A percentile compares a stretch with the other conserved stretches of the same genome.
These are phyloP conservation scores for Drosophila dives DNA, from an alignment of 2,888 invertebrate genomes.

Conservation along the genomic window DNA sequence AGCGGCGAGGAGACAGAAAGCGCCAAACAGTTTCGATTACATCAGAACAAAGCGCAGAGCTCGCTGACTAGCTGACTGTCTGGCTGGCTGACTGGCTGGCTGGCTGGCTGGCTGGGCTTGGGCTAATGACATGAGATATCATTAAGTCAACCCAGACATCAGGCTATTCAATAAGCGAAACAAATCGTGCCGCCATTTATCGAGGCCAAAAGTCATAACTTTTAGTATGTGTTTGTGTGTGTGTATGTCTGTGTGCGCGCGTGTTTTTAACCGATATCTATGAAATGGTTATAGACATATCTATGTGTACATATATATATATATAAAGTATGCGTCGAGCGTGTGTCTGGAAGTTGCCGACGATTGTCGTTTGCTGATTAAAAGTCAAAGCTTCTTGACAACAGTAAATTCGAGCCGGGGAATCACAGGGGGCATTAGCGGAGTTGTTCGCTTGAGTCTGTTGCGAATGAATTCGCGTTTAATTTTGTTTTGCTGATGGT, in stretches of 20 bases:
- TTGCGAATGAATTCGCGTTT: constrained; percentile 42
- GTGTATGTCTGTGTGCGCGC: not conserved
- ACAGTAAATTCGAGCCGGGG: constrained; percentile 34
- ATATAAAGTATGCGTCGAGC: not conserved
- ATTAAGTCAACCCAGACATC: constrained; percentile 51
- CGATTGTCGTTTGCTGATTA: constrained; percentile 56
- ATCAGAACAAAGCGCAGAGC: constrained; percentile 47
- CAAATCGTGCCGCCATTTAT: constrained; percentile 40
- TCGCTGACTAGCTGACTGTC: constrained; percentile 1
- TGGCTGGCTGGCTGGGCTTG: constrained; percentile 6
- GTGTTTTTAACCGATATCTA: constrained; percentile 21
- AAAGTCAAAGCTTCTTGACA: constrained; percentile 54
- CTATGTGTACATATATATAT: not conserved
- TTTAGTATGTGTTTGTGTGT: not conserved
- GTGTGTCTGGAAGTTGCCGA: constrained; percentile 43
- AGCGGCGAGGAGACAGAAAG: not conserved
- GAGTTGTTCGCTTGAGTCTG: constrained; percentile 12
- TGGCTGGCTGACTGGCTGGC: not conserved
- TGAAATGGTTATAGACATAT: constrained; percentile 25
- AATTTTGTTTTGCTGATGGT: constrained; percentile 44
- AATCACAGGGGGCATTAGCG: constrained; percentile 2
- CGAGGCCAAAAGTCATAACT: constrained; percentile 40
- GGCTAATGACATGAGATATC: constrained; percentile 62
- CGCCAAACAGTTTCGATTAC: constrained; percentile 55
- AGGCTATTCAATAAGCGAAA: constrained; percentile 46